Conservation (phyloP, 53 echinoderm and acorn worm genomes). For the Holothuria scabra region DNA sequence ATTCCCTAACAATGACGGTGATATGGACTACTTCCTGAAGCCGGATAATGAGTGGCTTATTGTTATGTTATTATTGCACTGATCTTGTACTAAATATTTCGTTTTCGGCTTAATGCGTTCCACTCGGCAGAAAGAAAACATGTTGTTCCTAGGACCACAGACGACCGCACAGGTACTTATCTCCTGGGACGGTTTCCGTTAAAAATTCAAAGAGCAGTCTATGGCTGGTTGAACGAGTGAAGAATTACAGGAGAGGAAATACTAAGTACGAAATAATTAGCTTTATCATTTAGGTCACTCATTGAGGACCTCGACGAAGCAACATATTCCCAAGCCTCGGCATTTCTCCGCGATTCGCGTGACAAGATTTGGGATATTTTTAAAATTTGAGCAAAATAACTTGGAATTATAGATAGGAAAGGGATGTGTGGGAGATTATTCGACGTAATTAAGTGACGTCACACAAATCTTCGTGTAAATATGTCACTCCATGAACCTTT, state of each 20-base stretch:
- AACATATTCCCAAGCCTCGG: constrained; percentile 24
- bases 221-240: constrained; percentile 19
- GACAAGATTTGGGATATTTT: background rate
- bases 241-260: constrained; percentile 7
- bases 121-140: constrained; percentile 38
- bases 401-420: too few species aligned
- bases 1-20: constrained; percentile 14
- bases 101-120: constrained; percentile 14
- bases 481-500: too few species aligned
- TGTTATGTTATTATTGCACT: constrained; percentile 44
- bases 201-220: constrained; percentile 12
- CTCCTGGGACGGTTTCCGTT: constrained; percentile 9
- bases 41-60: constrained; percentile 27
- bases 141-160: constrained; percentile 43
- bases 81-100: constrained; percentile 45
- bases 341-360: background rate
- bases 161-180: constrained; percentile 42
- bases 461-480: too few species aligned
- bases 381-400: too few species aligned
- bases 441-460: too few species aligned
- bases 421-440: too few species aligned
- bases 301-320: constrained; percentile 5
- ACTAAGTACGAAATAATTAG: constrained; percentile 17
- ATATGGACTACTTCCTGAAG: constrained; percentile 6
- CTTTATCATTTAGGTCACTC: constrained; percentile 18